A percentile compares a stretch with the other conserved stretches of the same genome.
These are phyloP conservation scores for Sarcophaga carnaria DNA, from an alignment of 2,888 invertebrate genomes.

Conservation along the genomic window DNA sequence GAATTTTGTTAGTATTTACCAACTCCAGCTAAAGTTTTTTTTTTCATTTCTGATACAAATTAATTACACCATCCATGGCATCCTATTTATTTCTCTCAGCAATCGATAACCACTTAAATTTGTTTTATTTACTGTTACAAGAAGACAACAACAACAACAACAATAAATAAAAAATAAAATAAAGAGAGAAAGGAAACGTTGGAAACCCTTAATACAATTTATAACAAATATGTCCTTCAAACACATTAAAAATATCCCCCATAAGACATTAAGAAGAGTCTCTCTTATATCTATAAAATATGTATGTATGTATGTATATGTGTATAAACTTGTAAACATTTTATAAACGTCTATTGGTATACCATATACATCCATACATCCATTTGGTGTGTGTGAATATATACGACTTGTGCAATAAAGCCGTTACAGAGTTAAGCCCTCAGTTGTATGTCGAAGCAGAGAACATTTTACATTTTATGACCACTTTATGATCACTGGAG, in stretches of 20 bases:
- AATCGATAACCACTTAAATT: neutral
- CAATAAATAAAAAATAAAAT: neutral
- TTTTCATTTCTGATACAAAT: neutral
- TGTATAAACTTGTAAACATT: neutral
- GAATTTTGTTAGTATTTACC: neutral
- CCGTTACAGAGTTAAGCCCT: constrained; percentile 35
- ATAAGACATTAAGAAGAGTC: constrained; percentile 32
- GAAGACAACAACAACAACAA: neutral
- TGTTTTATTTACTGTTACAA: neutral
- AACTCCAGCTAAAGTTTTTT: neutral
- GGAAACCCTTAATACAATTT: neutral
- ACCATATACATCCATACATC: neutral
- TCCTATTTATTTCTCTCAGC: neutral
- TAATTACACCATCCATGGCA: neutral
- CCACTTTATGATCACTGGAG: constrained; percentile 66
- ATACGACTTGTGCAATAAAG: constrained; percentile 17
- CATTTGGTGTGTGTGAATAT: neutral
- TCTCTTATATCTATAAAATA: constrained; percentile 6
- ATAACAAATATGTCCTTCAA: constrained; percentile 1
- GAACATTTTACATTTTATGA: constrained; percentile 44
- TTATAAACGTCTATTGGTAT: neutral
- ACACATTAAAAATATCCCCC: neutral
- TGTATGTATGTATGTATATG: neutral
- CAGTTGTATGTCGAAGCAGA: neutral
- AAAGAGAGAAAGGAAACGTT: no score